These are phyloP conservation scores for Thomomys bottae DNA, from an alignment of 2,113 vertebrate species.

Conservation along the genomic window DNA sequence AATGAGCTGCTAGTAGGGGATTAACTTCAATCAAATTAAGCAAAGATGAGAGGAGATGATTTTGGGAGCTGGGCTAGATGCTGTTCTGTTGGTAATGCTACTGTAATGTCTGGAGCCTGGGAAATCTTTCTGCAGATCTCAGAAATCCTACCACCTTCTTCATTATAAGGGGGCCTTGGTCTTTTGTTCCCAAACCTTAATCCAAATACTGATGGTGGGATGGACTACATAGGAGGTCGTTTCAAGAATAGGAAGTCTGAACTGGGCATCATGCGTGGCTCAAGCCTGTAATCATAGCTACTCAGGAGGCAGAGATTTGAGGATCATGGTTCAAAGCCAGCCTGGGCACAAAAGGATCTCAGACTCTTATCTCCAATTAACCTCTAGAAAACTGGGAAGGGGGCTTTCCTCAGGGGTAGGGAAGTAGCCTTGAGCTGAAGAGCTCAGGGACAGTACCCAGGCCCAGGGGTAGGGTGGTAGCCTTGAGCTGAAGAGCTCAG, in stretches of 20 bases:
- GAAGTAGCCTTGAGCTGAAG: too few relatives aligned
- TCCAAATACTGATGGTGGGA: neutral
- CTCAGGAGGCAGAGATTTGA: too few relatives aligned
- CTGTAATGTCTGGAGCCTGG: neutral
- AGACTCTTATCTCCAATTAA: too few relatives aligned
- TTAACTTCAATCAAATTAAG: neutral
- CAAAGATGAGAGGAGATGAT: neutral
- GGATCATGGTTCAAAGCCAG: too few relatives aligned
- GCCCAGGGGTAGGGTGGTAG: too few relatives aligned
- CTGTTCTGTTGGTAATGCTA: neutral
- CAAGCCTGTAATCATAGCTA: too few relatives aligned
- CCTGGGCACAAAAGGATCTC: too few relatives aligned
- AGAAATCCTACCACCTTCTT: neutral
- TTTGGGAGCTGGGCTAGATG: neutral
- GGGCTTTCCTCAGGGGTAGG: too few relatives aligned
- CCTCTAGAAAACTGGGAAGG: too few relatives aligned
- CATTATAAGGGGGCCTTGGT: neutral
- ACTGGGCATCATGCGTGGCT: too few relatives aligned
- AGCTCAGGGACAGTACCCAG: too few relatives aligned
- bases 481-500: too few relatives aligned
- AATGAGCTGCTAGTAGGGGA: constrained; percentile 43
- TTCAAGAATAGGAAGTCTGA: neutral
- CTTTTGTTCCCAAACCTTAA: neutral
- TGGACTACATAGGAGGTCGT: accelerated
- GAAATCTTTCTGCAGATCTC: neutral